Base-by-base conservation (phyloP, 2,888 invertebrate genomes). In the Mycalesis mineus region DNA sequence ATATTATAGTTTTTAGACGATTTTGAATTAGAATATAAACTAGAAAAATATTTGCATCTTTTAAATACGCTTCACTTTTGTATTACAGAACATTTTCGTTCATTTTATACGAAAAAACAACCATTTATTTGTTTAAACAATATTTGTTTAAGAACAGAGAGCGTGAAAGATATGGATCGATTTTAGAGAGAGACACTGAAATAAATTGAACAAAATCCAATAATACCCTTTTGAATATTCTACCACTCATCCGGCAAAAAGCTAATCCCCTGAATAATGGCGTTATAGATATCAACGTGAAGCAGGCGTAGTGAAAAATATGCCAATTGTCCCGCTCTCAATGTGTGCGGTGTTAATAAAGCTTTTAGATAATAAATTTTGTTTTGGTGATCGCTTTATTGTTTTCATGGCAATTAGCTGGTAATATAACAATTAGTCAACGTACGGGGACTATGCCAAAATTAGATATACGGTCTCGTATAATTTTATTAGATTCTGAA, bases 251-350 rank as follows among this genome's bases (percentile, higher is more conserved):
- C 78, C 82, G 74, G 78, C 77, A 84, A 84, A 86, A 84, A 85
- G 86, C 84, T 88, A 87, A 88, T 88, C 88, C 85, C 65, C 67
- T 80, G 86, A 86, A 88, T 87, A 88, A 88, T 86, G 79, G 84
- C 76, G 77, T 81, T 84, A 84, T 80, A 86, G 84, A 85, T 88
- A 86, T 87, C 87, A 81, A 74, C 77, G 76, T 68, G 67, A 75
- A 75, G 73, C 85, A 87, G 87, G 78, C 84, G 67, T 75, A 72
- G 68, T 71, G 74, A 81, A 87, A 86, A 88, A 86, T 85, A 83
- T 81, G 83, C 74, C 82, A 73, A 82, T 79, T 83, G 80, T 82
- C 57, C 62, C 50, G 55, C 56, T 55, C 49, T 71, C 73, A 73
- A 73, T 71, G 57, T 53, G 53, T 73, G 70, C 70, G 70, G 74